Evolutionary conservation across 2,113 vertebrate genomes (phyloP).

Genomic region (Pandion haliaetus): DNA sequence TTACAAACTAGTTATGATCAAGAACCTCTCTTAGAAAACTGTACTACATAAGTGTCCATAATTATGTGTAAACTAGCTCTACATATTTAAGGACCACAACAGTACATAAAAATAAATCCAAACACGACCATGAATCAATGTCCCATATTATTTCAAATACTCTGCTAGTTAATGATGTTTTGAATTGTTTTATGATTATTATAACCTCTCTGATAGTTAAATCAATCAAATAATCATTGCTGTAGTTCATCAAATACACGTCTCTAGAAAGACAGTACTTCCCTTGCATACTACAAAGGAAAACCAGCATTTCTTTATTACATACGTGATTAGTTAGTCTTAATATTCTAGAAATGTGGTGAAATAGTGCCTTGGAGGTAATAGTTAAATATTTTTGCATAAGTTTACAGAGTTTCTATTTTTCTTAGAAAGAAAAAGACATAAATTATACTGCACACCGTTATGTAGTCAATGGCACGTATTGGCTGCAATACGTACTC

Average conservation of each 20-base stretch:
- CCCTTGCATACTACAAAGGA: not conserved
- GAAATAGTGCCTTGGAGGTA: conserved; percentile 1
- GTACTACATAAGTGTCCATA: not conserved
- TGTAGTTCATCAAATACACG: not conserved
- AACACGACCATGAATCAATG: not conserved
- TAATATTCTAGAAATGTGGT: not conserved
- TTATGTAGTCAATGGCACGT: not conserved
- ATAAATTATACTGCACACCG: not conserved
- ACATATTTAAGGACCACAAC: not conserved
- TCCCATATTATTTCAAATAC: conserved; percentile 1
- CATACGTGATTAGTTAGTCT: not conserved
- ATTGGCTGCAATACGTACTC: not conserved
- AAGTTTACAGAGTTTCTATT: not conserved
- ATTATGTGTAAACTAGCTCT: not conserved
- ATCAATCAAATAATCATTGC: conserved; percentile 52
- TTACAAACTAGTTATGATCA: not conserved
- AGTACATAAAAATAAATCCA: not conserved
- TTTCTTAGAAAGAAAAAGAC: not conserved
- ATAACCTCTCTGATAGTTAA: conserved; percentile 24
- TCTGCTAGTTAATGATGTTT: conserved; percentile 21
- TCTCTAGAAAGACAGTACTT: not conserved
- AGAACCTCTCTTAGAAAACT: not conserved
- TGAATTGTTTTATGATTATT: conserved; percentile 51
- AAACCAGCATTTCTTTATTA: not conserved
- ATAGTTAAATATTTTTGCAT: not conserved